These are phyloP conservation scores for Phylloscopus collybita DNA, from an alignment of 2,797 vertebrate genomes.

Conservation along the genomic window DNA sequence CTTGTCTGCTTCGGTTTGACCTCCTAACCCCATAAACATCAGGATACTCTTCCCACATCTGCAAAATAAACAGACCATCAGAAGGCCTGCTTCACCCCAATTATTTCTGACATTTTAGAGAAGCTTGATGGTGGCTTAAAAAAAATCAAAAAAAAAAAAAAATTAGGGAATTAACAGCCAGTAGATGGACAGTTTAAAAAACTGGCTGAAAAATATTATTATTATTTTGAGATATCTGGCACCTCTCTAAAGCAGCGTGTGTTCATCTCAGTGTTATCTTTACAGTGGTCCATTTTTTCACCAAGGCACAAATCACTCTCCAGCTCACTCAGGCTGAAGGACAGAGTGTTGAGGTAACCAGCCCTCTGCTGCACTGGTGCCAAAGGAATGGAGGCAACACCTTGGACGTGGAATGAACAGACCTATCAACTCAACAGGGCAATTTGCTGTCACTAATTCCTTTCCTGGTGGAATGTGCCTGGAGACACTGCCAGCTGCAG, in stretches of 20 bases:
- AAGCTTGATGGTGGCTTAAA: not conserved
- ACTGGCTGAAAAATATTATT: not conserved
- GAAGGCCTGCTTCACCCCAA: conserved; percentile 58
- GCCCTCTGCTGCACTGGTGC: not conserved
- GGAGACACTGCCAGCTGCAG: not conserved
- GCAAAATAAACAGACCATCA: conserved; percentile 77
- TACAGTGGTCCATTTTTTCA: not conserved
- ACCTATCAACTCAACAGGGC: not conserved
- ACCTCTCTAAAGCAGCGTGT: not conserved
- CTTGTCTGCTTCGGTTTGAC: conserved; percentile 97
- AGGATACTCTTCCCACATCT: conserved; percentile 99
- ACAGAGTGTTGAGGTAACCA: not conserved
- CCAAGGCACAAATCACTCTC: not conserved
- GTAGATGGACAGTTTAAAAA: not conserved
- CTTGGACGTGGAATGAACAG: not conserved
- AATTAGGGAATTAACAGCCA: not conserved
- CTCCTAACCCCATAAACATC: conserved; percentile 98
- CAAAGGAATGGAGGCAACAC: not conserved
- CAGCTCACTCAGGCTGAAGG: not conserved
- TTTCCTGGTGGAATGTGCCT: not conserved
- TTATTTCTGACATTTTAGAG: conserved; percentile 37
- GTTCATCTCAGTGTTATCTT: not conserved
- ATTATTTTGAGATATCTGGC: not conserved
- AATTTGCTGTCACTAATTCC: not conserved
- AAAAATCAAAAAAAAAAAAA: not conserved